phyloP scores from a whole-genome alignment of 1,140 invertebrate genomes.

The Mylabris phalerata region DNA sequence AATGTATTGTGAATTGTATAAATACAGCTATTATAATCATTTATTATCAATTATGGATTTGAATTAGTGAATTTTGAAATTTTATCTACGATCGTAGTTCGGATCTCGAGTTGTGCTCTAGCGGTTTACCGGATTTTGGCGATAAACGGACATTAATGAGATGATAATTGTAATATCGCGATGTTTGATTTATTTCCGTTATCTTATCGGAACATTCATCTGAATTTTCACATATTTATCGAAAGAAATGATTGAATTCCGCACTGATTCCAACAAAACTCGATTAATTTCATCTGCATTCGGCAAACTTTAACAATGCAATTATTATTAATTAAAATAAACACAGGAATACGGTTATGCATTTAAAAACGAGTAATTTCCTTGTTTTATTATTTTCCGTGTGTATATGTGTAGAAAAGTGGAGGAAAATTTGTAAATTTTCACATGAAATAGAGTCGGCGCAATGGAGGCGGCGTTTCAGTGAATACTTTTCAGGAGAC shows the following conservation, averaged over 20 bases:
- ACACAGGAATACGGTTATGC: too few relatives aligned
- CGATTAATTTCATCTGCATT: too few relatives aligned
- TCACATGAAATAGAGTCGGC: not conserved
- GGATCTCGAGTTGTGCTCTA: too few relatives aligned
- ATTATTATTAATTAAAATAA: too few relatives aligned
- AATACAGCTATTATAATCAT: not conserved
- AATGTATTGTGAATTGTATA: too few relatives aligned
- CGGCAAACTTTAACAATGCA: too few relatives aligned
- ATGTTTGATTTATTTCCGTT: not conserved
- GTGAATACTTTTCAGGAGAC: not conserved
- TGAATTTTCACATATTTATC: conserved; percentile 2
- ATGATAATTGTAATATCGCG: not conserved
- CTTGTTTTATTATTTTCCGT: too few relatives aligned
- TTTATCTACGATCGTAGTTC: too few relatives aligned
- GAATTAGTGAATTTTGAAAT: too few relatives aligned
- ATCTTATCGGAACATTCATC: not conserved
- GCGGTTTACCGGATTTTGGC: too few relatives aligned
- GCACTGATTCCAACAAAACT: too few relatives aligned
- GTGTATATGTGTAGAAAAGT: not conserved
- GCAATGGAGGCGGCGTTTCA: conserved; percentile 4
- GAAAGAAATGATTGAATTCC: not conserved
- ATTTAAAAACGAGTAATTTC: too few relatives aligned
- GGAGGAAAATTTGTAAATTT: conserved; percentile 2
- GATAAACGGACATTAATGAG: not conserved
- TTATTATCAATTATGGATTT: not conserved